Conservation (phyloP, 2,888 invertebrate species). For the Cheilosia soror region DNA sequence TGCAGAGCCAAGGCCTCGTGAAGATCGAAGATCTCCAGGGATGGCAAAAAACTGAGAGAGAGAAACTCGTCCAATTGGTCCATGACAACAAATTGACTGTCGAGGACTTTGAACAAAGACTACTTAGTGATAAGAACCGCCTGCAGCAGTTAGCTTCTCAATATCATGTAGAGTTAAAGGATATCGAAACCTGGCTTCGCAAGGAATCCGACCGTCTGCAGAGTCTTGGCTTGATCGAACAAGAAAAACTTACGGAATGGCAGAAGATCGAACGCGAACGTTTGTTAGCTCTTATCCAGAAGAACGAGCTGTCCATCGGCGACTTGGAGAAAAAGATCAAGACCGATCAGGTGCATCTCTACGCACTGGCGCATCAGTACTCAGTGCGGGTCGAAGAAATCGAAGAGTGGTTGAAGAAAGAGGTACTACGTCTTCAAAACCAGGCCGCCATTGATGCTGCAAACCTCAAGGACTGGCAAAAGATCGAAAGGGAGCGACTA, state of each 20-base stretch:
- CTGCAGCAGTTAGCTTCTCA: conserved; percentile 79
- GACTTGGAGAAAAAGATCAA: conserved; percentile 80
- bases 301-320: conserved; percentile 81
- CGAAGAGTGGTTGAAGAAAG: conserved; percentile 81
- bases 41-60: conserved; percentile 81
- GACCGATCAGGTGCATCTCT: conserved; percentile 80
- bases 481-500: conserved; percentile 80
- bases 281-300: conserved; percentile 78
- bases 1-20: conserved; percentile 80
- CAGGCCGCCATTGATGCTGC: conserved; percentile 80
- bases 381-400: conserved; percentile 82
- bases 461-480: conserved; percentile 81
- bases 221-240: conserved; percentile 79
- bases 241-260: conserved; percentile 81
- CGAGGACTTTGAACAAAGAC: conserved; percentile 80
- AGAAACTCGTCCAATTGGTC: conserved; percentile 79
- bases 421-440: conserved; percentile 80
- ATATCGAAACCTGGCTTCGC: conserved; percentile 82
- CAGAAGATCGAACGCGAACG: conserved; percentile 81
- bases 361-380: conserved; percentile 80
- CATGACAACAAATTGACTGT: conserved; percentile 80
- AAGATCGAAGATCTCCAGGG: conserved; percentile 81
- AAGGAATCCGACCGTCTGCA: conserved; percentile 81
- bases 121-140: conserved; percentile 80
- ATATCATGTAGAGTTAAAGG: conserved; percentile 81